These are phyloP conservation scores for Sarcoramphus papa DNA, from an alignment of 2,797 vertebrate species.

Conservation along the genomic window DNA sequence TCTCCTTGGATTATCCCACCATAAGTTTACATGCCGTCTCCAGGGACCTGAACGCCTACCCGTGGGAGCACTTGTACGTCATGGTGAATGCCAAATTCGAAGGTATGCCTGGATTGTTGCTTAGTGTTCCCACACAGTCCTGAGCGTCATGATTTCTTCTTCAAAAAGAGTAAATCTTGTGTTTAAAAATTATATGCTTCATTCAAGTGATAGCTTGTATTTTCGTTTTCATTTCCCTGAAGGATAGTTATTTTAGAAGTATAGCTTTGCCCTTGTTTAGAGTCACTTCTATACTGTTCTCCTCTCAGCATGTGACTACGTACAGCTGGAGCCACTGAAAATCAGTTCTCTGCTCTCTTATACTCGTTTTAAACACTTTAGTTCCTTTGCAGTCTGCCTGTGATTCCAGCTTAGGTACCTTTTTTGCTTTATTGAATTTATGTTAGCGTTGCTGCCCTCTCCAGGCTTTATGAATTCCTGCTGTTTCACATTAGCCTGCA, in stretches of 20 bases:
- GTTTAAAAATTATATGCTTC: neutral
- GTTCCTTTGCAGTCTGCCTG: neutral
- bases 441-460: neutral
- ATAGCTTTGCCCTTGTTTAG: neutral
- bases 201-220: neutral
- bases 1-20: constrained; percentile 90
- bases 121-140: accelerated
- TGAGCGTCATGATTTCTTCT: neutral
- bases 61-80: constrained; percentile 92
- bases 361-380: neutral
- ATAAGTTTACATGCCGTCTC: constrained; percentile 95
- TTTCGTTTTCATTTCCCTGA: neutral
- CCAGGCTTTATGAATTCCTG: neutral
- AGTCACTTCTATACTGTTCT: neutral
- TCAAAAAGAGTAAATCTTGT: neutral
- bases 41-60: constrained; percentile 84
- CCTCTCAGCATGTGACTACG: neutral
- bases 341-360: neutral
- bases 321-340: neutral
- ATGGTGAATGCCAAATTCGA: constrained; percentile 91
- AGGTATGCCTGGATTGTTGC: constrained; percentile 53
- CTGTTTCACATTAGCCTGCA: neutral
- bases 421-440: neutral
- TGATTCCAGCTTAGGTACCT: neutral
- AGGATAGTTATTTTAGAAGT: neutral